Conservation (phyloP, 2,888 invertebrate genomes). For the Eulithis testata region DNA sequence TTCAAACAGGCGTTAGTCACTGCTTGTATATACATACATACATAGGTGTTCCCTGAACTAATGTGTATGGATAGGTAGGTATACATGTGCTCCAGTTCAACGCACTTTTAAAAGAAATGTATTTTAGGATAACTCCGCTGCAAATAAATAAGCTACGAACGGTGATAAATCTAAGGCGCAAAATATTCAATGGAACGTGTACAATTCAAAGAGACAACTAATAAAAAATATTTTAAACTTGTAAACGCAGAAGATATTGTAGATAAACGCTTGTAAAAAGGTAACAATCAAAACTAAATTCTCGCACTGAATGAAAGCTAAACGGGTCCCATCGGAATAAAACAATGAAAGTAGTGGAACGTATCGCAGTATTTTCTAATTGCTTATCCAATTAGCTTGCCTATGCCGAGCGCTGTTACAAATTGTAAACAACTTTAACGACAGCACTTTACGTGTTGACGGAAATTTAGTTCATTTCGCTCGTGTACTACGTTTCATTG, state of each 20-base stretch:
- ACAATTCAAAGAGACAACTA: not conserved
- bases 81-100: not conserved
- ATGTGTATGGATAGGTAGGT: not conserved
- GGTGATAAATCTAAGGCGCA: not conserved
- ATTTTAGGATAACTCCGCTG: not conserved
- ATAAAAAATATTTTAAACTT: not conserved
- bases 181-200: conserved; percentile 1
- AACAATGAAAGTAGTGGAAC: conserved; percentile 35
- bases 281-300: conserved; percentile 7
- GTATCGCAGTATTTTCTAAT: conserved; percentile 42
- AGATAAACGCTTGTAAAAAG: not conserved
- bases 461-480: conserved; percentile 21
- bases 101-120: not conserved
- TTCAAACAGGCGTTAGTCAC: not conserved
- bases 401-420: conserved; percentile 35
- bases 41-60: too few species aligned
- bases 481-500: conserved; percentile 14
- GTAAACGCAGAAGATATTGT: not conserved
- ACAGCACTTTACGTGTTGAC: conserved; percentile 19
- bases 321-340: conserved; percentile 36
- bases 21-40: too few species aligned
- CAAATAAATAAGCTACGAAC: not conserved
- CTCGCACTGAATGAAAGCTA: conserved; percentile 16
- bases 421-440: conserved; percentile 33
- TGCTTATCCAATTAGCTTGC: conserved; percentile 42